Conservation (phyloP, 2,113 vertebrate species). For the Poeciliopsis occidentalis region DNA sequence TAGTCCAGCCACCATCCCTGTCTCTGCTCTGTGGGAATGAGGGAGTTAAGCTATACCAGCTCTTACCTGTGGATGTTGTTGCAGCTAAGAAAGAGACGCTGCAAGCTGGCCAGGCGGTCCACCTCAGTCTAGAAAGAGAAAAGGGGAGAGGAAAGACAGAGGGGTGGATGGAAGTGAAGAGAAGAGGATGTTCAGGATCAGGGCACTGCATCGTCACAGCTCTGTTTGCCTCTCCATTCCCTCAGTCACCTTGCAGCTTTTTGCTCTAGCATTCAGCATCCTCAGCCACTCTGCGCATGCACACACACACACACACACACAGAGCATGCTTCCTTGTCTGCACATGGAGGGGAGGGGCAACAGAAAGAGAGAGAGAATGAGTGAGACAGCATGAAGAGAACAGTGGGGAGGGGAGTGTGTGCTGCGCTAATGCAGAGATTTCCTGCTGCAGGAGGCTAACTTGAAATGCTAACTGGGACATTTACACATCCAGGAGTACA, state of each 20-base stretch:
- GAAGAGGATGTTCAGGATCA: slow-evolving; percentile 44
- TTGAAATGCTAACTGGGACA: slow-evolving; percentile 57
- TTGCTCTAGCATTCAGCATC: slow-evolving; percentile 76
- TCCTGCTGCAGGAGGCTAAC: slow-evolving; percentile 80
- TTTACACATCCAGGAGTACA: slow-evolving; percentile 28
- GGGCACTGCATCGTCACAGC: slow-evolving; percentile 67
- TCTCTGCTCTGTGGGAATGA: slow-evolving; percentile 52
- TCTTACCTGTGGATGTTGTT: slow-evolving; percentile 97
- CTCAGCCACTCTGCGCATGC: slow-evolving; percentile 77
- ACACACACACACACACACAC: no score
- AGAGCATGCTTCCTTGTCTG: slow-evolving; percentile 65
- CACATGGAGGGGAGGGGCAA: slow-evolving; percentile 72
- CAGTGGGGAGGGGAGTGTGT: slow-evolving; percentile 72
- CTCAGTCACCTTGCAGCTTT: slow-evolving; percentile 83
- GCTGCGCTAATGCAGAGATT: slow-evolving; percentile 79
- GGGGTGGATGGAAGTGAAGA: slow-evolving; percentile 59
- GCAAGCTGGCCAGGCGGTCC: slow-evolving; percentile 92
- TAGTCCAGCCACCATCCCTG: slow-evolving; percentile 41
- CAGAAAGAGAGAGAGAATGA: slow-evolving; percentile 51
- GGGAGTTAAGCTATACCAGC: slow-evolving; percentile 59
- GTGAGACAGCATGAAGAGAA: slow-evolving; percentile 40
- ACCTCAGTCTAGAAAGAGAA: slow-evolving; percentile 89
- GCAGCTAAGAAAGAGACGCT: slow-evolving; percentile 96
- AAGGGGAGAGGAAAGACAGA: slow-evolving; percentile 67
- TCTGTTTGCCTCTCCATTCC: slow-evolving; percentile 71